Conservation (phyloP, 2,113 vertebrate species). For the Misgurnus anguillicaudatus region DNA sequence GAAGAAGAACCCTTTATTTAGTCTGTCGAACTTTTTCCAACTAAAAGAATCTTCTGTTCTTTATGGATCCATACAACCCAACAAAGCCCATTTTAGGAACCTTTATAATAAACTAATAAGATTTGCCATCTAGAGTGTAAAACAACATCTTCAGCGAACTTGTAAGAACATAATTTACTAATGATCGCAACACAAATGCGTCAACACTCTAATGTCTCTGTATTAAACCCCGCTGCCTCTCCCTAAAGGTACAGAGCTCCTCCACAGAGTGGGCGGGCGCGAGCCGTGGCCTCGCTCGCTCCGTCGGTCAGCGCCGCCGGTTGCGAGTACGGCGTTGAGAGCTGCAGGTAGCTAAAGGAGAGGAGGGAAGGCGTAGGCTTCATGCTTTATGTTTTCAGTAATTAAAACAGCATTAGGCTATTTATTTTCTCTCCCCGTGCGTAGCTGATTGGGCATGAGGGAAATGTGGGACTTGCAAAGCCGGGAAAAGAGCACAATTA, state of each 20-base stretch:
- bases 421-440: conserved; percentile 78
- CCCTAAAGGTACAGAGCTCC: conserved; percentile 27
- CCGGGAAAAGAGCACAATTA: conserved; percentile 80
- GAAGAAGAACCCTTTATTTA: too few relatives aligned
- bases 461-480: conserved; percentile 79
- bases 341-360: conserved; percentile 50
- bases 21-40: too few relatives aligned
- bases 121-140: too few relatives aligned
- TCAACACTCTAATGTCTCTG: neutral
- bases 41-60: too few relatives aligned
- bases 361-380: conserved; percentile 51
- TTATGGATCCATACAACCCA: too few relatives aligned
- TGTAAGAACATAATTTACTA: conserved; percentile 10
- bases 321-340: conserved; percentile 24
- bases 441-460: conserved; percentile 86
- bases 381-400: conserved; percentile 68
- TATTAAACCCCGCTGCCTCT: neutral
- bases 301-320: conserved; percentile 31
- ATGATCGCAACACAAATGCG: conserved; percentile 1
- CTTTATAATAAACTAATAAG: too few relatives aligned
- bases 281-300: conserved; percentile 19
- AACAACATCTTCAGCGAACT: neutral
- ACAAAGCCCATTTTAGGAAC: too few relatives aligned
- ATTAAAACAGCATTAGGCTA: conserved; percentile 69
- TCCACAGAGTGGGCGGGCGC: conserved; percentile 22